Evolutionary conservation across 1,140 invertebrate genomes (phyloP).

Genomic region (Temnothorax nylanderi): DNA sequence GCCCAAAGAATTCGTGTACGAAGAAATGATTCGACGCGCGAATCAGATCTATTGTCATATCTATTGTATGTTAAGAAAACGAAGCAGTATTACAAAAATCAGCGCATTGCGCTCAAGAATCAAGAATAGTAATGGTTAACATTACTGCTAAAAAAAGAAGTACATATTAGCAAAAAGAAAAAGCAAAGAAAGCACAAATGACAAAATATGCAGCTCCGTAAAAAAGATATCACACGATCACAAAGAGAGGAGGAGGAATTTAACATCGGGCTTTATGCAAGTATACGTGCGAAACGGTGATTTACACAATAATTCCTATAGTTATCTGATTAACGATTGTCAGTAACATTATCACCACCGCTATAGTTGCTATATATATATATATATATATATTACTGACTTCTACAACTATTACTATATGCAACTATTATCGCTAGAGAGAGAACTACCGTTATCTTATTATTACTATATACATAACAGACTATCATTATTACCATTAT

Average conservation of each 20-base stretch:
- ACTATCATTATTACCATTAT: conserved; percentile 67
- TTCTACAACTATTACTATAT: conserved; percentile 66
- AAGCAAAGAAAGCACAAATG: conserved; percentile 46
- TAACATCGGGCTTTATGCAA: conserved; percentile 45
- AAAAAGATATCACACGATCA: not conserved
- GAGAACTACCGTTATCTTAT: conserved; percentile 70
- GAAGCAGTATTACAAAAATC: conserved; percentile 62
- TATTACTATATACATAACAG: conserved; percentile 55
- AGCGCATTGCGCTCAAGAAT: conserved; percentile 1
- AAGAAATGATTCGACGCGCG: not conserved
- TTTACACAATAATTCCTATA: conserved; percentile 59
- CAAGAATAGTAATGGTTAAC: conserved; percentile 57
- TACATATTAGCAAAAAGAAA: conserved; percentile 26
- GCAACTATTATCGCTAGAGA: conserved; percentile 58
- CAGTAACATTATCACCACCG: conserved; percentile 61
- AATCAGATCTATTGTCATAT: conserved; percentile 56
- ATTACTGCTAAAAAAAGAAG: conserved; percentile 35
- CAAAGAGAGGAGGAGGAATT: not conserved
- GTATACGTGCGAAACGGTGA: conserved; percentile 60
- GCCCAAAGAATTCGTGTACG: conserved; percentile 35
- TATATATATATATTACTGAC: conserved; percentile 43
- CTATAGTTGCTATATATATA: conserved; percentile 67
- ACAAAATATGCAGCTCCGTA: not conserved
- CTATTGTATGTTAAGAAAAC: conserved; percentile 53
- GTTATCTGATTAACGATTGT: conserved; percentile 65